A percentile compares a stretch with the other conserved stretches of the same genome.
Conservation (phyloP, 2,888 invertebrate genomes). For the Oligia strigilis region DNA sequence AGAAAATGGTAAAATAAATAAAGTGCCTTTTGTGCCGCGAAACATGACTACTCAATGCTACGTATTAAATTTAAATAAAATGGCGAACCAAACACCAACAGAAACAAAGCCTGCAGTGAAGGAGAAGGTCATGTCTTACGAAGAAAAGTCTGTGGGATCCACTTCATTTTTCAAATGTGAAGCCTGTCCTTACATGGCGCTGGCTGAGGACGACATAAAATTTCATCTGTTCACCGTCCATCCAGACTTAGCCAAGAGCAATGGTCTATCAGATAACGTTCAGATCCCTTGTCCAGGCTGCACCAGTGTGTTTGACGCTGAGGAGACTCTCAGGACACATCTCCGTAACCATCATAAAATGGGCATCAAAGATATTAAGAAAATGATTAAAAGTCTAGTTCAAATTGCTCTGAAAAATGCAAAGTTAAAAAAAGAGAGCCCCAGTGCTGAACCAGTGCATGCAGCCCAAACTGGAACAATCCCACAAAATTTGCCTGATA, state of each 20-base stretch:
- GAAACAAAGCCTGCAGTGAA: slow-evolving; percentile 71
- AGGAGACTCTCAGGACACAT: slow-evolving; percentile 92
- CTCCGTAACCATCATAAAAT: slow-evolving; percentile 93
- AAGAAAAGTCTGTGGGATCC: slow-evolving; percentile 87
- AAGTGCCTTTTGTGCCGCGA: slow-evolving; percentile 20
- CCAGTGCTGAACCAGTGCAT: slow-evolving; percentile 63
- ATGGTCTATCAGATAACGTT: slow-evolving; percentile 88
- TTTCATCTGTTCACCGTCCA: slow-evolving; percentile 89
- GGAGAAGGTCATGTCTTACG: slow-evolving; percentile 87
- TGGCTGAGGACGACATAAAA: slow-evolving; percentile 89
- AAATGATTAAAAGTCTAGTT: slow-evolving; percentile 90
- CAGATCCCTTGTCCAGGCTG: slow-evolving; percentile 93
- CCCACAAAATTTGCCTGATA: slow-evolving; percentile 74
- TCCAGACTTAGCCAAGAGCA: slow-evolving; percentile 87
- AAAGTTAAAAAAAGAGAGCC: slow-evolving; percentile 84
- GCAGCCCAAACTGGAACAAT: slow-evolving; percentile 55
- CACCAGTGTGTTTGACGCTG: slow-evolving; percentile 91
- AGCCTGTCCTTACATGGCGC: slow-evolving; percentile 89
- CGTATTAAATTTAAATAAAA: slow-evolving; percentile 75
- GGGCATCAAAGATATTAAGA: slow-evolving; percentile 90
- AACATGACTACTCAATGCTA: slow-evolving; percentile 77
- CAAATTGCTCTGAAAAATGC: slow-evolving; percentile 86
- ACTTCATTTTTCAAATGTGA: slow-evolving; percentile 90
- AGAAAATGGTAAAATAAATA: slow-evolving; percentile 24
- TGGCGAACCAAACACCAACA: slow-evolving; percentile 64